Evolutionary conservation across 1,140 invertebrate genomes (phyloP), one percentile per base, ranked within the genome.

Genomic region (Belonocnema kinseyi): DNA sequence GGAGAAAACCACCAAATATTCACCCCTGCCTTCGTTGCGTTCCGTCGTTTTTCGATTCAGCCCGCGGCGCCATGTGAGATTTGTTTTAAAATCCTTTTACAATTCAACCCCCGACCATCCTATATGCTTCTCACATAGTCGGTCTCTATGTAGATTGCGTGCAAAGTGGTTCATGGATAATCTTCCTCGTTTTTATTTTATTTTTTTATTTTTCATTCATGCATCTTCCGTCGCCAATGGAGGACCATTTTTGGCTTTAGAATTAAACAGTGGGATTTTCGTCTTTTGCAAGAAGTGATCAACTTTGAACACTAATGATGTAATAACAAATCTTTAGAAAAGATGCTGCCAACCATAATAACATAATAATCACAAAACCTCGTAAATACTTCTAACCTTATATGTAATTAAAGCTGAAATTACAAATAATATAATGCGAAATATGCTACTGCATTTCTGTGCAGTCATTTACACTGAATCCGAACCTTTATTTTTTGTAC

Each of bases 81-180:
- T 90, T 91, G 89, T 90, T 91, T 90, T 89, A 88, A 90, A 90
- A 91, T 91, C 89, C 89, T 90, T 91, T 91, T 89, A 89, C 88
- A 88, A 89, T 90, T 90, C 88, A 75, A 50, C 56, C 76, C 76
- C 75, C 40, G 50, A 77, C 51, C 46, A 66, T 74, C 66, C 70
- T 50, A 70, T 50, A 53, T 72, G 73, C 52, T 52, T 72, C 77
- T 74, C 50, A 11, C 76, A 75, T 77, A 75, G 10, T 50, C 70
- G 50, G 72, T 61, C 71, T 75, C 76, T 84, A 84, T 88, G 87
- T 88, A 89, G 83, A 89, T 88, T 88, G 84, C 84, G 87, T 88
- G 88, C 79, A 77, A 88, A 89, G 81, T 88, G 83, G 80, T 80
- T 80, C 80, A 58, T 72, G 71, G 82, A 82, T 88, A 88, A 88